A percentile compares a stretch with the other conserved stretches of the same genome.
These are phyloP conservation scores for Alligator sinensis DNA, from an alignment of 2,113 vertebrate species.

Conservation along the genomic window DNA sequence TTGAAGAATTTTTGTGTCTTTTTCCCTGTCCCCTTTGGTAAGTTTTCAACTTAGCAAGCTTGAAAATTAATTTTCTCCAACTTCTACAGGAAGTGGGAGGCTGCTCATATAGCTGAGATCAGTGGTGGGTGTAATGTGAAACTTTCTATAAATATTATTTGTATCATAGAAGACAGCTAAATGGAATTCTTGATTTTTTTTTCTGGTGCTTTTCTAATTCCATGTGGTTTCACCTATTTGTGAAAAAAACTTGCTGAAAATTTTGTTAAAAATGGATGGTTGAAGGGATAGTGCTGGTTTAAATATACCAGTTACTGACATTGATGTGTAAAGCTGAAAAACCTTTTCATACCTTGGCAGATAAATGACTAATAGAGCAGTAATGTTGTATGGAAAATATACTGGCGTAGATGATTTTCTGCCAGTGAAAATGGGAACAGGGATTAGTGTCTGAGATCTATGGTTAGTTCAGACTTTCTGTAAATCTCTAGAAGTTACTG, in stretches of 20 bases:
- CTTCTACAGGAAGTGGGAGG: not conserved
- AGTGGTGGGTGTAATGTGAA: slow-evolving; percentile 29
- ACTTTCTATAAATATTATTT: slow-evolving; percentile 54
- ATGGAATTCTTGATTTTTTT: slow-evolving; percentile 47
- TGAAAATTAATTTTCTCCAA: not conserved
- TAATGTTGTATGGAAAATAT: slow-evolving; percentile 40
- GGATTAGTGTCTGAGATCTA: slow-evolving; percentile 51
- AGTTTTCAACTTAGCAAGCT: not conserved
- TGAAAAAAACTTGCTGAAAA: slow-evolving; percentile 52
- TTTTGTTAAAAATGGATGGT: slow-evolving; percentile 37
- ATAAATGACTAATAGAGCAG: slow-evolving; percentile 37
- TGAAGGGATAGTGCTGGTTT: slow-evolving; percentile 9
- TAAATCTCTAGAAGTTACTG: slow-evolving; percentile 54
- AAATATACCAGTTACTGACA: slow-evolving; percentile 21
- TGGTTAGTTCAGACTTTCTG: slow-evolving; percentile 29
- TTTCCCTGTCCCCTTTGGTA: not conserved
- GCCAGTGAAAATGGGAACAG: slow-evolving; percentile 28
- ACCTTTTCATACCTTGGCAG: not conserved
- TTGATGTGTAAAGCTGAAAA: not conserved
- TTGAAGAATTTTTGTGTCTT: not conserved
- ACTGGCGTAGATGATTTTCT: slow-evolving; percentile 25
- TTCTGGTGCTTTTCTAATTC: not conserved
- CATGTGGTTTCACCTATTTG: slow-evolving; percentile 52
- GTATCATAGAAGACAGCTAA: slow-evolving; percentile 35
- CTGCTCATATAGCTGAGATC: not conserved